Evolutionary conservation across 2,113 vertebrate species (phyloP).

Genomic region (Hypomesus transpacificus): DNA sequence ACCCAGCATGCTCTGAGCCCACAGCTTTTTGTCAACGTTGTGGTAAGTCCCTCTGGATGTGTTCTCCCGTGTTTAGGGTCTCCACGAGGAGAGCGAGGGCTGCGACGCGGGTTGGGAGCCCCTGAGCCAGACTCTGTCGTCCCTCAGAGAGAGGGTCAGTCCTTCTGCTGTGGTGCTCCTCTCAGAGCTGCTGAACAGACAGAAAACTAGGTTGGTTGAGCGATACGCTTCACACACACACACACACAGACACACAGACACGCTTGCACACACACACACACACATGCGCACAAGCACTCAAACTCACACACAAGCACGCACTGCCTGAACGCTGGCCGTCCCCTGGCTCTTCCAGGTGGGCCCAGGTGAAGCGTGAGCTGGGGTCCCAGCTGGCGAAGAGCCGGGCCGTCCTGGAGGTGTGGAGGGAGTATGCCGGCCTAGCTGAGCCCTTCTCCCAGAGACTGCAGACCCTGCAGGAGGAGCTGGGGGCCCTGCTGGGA

Average conservation of each 20-base stretch:
- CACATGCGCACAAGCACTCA: background rate
- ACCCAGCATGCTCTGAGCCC: too few relatives aligned
- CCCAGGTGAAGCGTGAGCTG: constrained; percentile 60
- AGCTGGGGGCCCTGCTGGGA: constrained; percentile 53
- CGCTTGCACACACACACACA: background rate
- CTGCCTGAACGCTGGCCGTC: too few relatives aligned
- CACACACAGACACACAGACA: background rate
- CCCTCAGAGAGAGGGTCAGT: constrained; percentile 66
- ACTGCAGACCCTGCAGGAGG: constrained; percentile 64
- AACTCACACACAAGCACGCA: constrained; percentile 1
- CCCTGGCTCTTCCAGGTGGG: constrained; percentile 73
- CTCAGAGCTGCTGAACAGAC: constrained; percentile 56
- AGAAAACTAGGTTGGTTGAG: constrained; percentile 65
- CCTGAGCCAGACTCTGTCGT: constrained; percentile 52
- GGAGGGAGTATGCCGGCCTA: constrained; percentile 60
- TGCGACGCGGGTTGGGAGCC: constrained; percentile 69
- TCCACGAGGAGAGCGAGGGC: constrained; percentile 71
- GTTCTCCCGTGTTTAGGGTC: constrained; percentile 60
- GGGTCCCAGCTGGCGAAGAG: constrained; percentile 60
- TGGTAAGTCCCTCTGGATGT: background rate
- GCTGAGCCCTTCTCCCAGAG: constrained; percentile 48
- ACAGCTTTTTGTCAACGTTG: too few relatives aligned
- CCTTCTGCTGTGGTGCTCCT: constrained; percentile 68
- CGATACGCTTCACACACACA: background rate
- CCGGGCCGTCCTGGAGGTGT: constrained; percentile 61